Base-by-base conservation (phyloP, 1,140 invertebrate genomes). In the Tachypleus tridentatus region DNA sequence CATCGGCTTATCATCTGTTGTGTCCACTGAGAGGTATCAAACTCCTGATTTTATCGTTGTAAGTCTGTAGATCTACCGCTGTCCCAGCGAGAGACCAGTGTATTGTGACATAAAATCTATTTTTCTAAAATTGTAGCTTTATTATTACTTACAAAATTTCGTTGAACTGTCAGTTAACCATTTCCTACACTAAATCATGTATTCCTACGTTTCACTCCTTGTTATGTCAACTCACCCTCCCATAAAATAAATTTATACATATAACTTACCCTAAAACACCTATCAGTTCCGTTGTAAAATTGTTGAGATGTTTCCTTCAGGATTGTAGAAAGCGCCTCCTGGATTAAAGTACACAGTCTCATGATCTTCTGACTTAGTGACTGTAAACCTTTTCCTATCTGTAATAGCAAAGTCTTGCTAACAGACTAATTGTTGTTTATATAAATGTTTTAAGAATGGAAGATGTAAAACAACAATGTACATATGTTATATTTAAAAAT, bases 311-410 rank as follows among this genome's bases (percentile, higher is more conserved):
- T 96, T 63, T 88, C 84, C 70, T 77, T 78, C 4, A 98, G 78
- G 73, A 99, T 98, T 4, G 83, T 78, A 0, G 91, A 87, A 51
- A 99, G 71, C n/a, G 96, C 94, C 58, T 89, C 91, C 81, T 99
- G 96, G 51, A 97, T 80, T 49, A 97, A 75, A 3, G 92, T 93
- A 73, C 89, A 95, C 60, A 90, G 87, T 8, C 94, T 93, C 56
- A 97, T 85, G 57, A 91, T 94, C 71, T 91, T 82, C 67, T 89
- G 87, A 65, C 88, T 87, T 65, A 98, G 77, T 67, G 85, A 85
- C 58, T 82, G 78, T 9, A 98, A 76, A 1, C 86, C 91, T 59
- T 80, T 79, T 3, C 87, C 78, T 29, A 87, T 78, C 85, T 87
- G 67, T 10, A 57, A 57, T 52, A 52, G 0, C 29, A 61, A 52